These are phyloP conservation scores for Campoplex nolae DNA, from an alignment of 2,888 invertebrate genomes.

Conservation along the genomic window DNA sequence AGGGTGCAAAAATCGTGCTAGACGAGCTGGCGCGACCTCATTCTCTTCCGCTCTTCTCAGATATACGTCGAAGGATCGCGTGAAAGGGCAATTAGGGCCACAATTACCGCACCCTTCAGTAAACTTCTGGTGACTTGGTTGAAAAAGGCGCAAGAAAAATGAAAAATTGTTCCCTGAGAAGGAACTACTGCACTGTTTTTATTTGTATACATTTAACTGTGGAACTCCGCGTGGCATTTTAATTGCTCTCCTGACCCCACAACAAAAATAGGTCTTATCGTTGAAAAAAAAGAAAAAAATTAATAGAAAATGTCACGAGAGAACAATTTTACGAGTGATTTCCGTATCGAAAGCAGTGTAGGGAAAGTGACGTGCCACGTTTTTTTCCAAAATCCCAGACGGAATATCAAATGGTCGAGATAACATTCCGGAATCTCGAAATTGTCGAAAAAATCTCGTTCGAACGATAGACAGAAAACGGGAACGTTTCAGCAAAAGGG, in stretches of 20 bases:
- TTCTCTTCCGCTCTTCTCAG: constrained; percentile 24
- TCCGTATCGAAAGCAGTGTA: constrained; percentile 12
- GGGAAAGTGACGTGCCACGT: neutral
- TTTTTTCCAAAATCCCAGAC: constrained; percentile 1
- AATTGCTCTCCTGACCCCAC: neutral
- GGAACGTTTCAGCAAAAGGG: constrained; percentile 34
- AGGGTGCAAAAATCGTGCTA: constrained; percentile 39
- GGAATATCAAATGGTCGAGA: constrained; percentile 23
- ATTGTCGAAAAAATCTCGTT: constrained; percentile 50
- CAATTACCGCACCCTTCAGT: constrained; percentile 66
- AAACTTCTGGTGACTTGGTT: constrained; percentile 33
- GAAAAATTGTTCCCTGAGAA: neutral
- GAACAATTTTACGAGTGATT: constrained; percentile 37
- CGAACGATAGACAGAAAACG: constrained; percentile 13
- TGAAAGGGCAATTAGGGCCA: constrained; percentile 69
- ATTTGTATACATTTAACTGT: neutral
- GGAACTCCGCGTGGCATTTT: constrained; percentile 2
- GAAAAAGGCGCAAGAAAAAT: neutral
- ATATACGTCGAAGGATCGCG: constrained; percentile 68
- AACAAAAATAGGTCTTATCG: constrained; percentile 1
- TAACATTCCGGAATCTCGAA: constrained; percentile 31
- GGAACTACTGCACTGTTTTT: neutral
- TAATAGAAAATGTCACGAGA: neutral
- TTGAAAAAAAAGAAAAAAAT: neutral
- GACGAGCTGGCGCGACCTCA: constrained; percentile 60